phyloP scores from a whole-genome alignment of 1,140 invertebrate genomes.

The Hylyphantes graminicola region DNA sequence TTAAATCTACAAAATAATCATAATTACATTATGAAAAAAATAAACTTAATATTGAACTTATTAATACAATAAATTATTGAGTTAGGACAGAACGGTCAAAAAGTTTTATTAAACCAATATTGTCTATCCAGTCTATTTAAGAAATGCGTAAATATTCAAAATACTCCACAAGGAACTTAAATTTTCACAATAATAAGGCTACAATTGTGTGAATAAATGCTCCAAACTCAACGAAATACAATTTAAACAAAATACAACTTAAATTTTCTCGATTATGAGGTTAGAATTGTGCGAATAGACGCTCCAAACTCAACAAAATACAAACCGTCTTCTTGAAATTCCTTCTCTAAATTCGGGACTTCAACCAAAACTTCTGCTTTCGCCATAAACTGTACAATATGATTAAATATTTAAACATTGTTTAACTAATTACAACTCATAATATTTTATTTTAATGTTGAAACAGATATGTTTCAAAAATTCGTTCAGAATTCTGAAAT shows the following conservation, averaged over 20 bases:
- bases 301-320: background rate
- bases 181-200: background rate
- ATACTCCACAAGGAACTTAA: background rate
- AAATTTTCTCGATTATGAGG: background rate
- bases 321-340: slow-evolving; percentile 9
- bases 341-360: background rate
- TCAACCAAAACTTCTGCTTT: background rate
- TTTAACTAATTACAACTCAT: no score
- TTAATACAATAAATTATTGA: background rate
- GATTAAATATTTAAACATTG: no score
- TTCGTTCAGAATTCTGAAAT: no score
- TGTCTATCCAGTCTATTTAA: no score
- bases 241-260: background rate
- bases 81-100: no score
- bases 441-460: no score
- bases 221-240: background rate
- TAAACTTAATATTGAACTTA: background rate
- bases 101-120: no score
- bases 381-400: background rate
- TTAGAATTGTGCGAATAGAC: background rate
- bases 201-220: background rate
- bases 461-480: no score
- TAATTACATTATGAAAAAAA: background rate
- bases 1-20: slow-evolving; percentile 34
- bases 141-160: no score